phyloP scores from a whole-genome alignment of 1,140 invertebrate genomes.

The Zaprionus tsacasi region DNA sequence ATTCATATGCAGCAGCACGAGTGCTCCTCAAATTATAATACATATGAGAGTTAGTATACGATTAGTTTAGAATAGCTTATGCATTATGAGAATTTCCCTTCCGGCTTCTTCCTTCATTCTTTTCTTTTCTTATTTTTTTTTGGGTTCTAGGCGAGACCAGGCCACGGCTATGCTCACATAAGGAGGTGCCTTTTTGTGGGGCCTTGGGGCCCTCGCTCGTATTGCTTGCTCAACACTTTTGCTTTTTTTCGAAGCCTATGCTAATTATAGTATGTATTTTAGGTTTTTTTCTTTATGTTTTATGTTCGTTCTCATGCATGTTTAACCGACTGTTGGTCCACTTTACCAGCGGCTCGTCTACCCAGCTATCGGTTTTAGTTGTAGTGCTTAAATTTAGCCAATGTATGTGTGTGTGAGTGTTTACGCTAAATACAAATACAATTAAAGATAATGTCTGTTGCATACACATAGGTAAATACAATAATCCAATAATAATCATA shows the following conservation, averaged over 20 bases:
- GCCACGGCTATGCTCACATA: conserved; percentile 41
- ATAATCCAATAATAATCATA: conserved; percentile 37
- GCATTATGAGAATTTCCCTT: conserved; percentile 32
- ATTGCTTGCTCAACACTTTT: conserved; percentile 79
- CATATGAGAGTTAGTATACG: conserved; percentile 19
- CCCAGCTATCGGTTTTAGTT: conserved; percentile 56
- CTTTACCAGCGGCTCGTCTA: conserved; percentile 73
- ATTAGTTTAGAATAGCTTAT: conserved; percentile 50
- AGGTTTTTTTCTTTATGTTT: conserved; percentile 19
- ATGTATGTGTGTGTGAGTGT: conserved; percentile 29
- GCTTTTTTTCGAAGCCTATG: conserved; percentile 42
- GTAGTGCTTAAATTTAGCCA: conserved; percentile 54
- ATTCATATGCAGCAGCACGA: conserved; percentile 48
- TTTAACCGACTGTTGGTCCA: conserved; percentile 81
- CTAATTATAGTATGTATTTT: conserved; percentile 41
- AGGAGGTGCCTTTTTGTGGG: conserved; percentile 14
- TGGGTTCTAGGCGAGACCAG: conserved; percentile 54
- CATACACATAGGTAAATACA: conserved; percentile 23
- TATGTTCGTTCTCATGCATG: conserved; percentile 36
- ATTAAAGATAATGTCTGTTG: conserved; percentile 36
- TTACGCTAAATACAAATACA: conserved; percentile 62
- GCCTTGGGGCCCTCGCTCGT: conserved; percentile 72
- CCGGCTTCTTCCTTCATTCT: neutral
- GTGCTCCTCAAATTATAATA: conserved; percentile 56
- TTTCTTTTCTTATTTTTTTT: conserved; percentile 9